Conservation (phyloP, 2,113 vertebrate species). For the Protomyctophum bolini region DNA sequence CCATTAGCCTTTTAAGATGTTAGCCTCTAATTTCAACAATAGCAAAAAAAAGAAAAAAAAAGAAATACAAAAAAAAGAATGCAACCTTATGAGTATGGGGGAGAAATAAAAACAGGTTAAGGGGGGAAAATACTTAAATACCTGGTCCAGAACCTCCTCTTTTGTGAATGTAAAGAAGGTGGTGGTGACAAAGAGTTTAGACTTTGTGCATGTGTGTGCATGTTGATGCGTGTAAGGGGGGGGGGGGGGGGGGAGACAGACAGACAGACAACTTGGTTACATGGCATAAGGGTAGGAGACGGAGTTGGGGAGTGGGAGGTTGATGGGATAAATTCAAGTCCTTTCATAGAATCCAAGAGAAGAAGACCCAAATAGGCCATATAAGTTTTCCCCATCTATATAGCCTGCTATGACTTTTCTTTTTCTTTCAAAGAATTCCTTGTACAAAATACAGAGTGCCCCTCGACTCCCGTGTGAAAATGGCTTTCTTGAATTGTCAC, state of each 20-base stretch:
- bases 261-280: constrained; percentile 33
- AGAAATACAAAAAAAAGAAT: constrained; percentile 65
- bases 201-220: constrained; percentile 53
- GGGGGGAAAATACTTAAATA: constrained; percentile 80
- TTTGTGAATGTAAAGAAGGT: constrained; percentile 77
- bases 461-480: constrained; percentile 56
- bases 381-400: constrained; percentile 68
- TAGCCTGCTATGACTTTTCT: constrained; percentile 83
- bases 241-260: not conserved
- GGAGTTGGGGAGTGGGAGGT: constrained; percentile 57
- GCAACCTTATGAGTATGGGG: constrained; percentile 85
- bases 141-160: constrained; percentile 76
- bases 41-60: constrained; percentile 67
- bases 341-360: constrained; percentile 86
- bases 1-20: constrained; percentile 91
- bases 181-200: constrained; percentile 60
- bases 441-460: constrained; percentile 78
- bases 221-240: constrained; percentile 28
- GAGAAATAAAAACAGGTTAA: constrained; percentile 77
- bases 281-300: constrained; percentile 10
- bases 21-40: constrained; percentile 96
- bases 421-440: constrained; percentile 84
- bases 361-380: constrained; percentile 83
- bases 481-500: constrained; percentile 58
- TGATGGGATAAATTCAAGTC: constrained; percentile 80